Evolutionary conservation across 2,888 invertebrate species (phyloP).

Genomic region (Sesia apiformis): DNA sequence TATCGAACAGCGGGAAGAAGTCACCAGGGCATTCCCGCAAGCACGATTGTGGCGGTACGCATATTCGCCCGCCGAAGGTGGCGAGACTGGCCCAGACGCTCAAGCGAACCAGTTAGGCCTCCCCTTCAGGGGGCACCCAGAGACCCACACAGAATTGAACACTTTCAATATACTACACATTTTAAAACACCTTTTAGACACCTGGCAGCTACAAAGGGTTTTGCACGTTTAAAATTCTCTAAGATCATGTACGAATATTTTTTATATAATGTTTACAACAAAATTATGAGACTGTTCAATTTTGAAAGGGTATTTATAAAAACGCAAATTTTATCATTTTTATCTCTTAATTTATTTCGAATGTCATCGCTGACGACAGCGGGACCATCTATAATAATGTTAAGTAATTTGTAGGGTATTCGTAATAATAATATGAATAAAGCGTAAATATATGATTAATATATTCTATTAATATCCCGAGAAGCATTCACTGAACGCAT

Average conservation of each 20-base stretch:
- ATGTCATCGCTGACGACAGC: constrained; percentile 26
- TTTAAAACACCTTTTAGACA: not conserved
- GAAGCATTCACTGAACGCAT: constrained; percentile 34
- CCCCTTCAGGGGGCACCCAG: constrained; percentile 12
- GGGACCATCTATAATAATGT: constrained; percentile 54
- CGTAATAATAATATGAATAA: constrained; percentile 48
- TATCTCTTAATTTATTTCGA: constrained; percentile 62
- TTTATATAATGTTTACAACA: constrained; percentile 1
- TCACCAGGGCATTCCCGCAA: constrained; percentile 51
- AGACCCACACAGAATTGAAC: not conserved
- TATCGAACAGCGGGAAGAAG: constrained; percentile 64
- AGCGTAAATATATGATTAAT: constrained; percentile 44
- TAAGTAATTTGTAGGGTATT: constrained; percentile 69
- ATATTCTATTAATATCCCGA: constrained; percentile 32
- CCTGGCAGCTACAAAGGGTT: constrained; percentile 21
- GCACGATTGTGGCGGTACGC: constrained; percentile 60
- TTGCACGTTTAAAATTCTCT: constrained; percentile 7
- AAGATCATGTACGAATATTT: constrained; percentile 12
- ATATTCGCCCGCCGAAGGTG: constrained; percentile 66
- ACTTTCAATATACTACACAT: not conserved
- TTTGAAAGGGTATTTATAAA: constrained; percentile 23
- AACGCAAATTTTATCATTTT: constrained; percentile 52
- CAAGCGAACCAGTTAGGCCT: constrained; percentile 60
- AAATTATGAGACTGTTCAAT: constrained; percentile 18
- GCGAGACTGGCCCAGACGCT: constrained; percentile 55